Evolutionary conservation across 1,140 invertebrate species (phyloP), one percentile per base, ranked within the genome.

Genomic region (Aphis gossypii): DNA sequence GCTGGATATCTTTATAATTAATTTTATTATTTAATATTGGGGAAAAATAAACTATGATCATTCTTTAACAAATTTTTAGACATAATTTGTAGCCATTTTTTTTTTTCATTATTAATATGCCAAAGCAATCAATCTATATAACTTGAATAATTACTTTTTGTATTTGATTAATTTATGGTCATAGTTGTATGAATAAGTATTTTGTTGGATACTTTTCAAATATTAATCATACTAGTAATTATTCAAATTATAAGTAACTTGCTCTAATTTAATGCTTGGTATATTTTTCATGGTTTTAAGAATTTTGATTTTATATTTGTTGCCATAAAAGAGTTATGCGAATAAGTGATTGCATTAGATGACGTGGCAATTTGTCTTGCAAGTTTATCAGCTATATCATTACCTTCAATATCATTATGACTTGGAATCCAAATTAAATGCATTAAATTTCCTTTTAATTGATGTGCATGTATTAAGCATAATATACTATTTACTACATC

Each of bases 301-400:
- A 41, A 86, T 44, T 86, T 86, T 41, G 48, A 88, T 88, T 88
- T 88, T 21, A 88, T 51, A 30, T 88, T 88, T 88, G 44, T 89
- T 38, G 35, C 35, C 48, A 54, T 54, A 60, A 60, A 90, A 14
- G 89, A 90, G 23, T 90, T 90, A 90, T 90, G 89, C 2, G 89
- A 51, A 90, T 90, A 90, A 68, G 56, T 90, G 0, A 90, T 60
- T 44, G 89, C 89, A 68, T 56, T 90, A 18, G 11, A 30, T 44
- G 89, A 90, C 23, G 18, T n/a, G 6, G 89, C 89, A 21, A 90
- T 90, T 90, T 90, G 23, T 68, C 54, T 93, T 20, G 92, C 92
- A 38, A 83, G n/a, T 86, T 44, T 93, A 44, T 93, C 82, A 30
- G 92, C 92, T 93, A 41, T 86, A 44, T 93, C 92, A 84, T 93